Base-by-base conservation (phyloP, 2,888 invertebrate genomes). In the Cerastoderma edule region DNA sequence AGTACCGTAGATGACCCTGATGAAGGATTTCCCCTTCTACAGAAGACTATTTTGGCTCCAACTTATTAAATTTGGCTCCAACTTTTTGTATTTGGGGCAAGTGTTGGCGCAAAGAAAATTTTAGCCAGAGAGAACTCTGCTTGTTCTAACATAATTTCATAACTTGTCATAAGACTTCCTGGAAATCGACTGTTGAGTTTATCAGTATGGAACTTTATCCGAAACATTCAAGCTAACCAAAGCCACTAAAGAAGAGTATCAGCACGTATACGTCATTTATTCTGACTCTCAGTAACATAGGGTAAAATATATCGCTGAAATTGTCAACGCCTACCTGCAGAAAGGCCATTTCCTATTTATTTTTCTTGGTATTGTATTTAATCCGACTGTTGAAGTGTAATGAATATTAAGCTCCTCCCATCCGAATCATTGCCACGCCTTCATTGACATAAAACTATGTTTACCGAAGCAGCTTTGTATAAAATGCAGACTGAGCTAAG, bases 401-500 rank as follows among this genome's bases (percentile, higher is more conserved):
- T 10, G 24, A 16, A 53, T 53, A 2, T 2, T 1, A 2, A 53
- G 24, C n/a, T 53, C 53, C n/a, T 10, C 53, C 53, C n/a, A 53
- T 24, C n/a, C n/a, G n/a, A 53, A 53, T 22, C 10, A 53, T 46
- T 5, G 46, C 6, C 50, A n/a, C 16, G 6, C 10, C 10, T 50
- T n/a, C 10, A 6, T n/a, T 50, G 10, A 10, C 6, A 10, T 6
- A 22, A n/a, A 6, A 50, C 6, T n/a, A 50, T 16, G 22, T 16
- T 13, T n/a, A n/a, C 22, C 16, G 6, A 6, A 50, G 13, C 22
- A 22, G 50, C 22, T n/a, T 50, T 50, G 24, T n/a, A 22, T 8
- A 2, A 2, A 53, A 53, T n/a, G 53, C 22, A 2, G 19, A 2
- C 57, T 57, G 90, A 24, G 89, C 67, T 0, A 85, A 80, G 5